Conservation (phyloP, 2,113 vertebrate species). For the Hassar affinis region DNA sequence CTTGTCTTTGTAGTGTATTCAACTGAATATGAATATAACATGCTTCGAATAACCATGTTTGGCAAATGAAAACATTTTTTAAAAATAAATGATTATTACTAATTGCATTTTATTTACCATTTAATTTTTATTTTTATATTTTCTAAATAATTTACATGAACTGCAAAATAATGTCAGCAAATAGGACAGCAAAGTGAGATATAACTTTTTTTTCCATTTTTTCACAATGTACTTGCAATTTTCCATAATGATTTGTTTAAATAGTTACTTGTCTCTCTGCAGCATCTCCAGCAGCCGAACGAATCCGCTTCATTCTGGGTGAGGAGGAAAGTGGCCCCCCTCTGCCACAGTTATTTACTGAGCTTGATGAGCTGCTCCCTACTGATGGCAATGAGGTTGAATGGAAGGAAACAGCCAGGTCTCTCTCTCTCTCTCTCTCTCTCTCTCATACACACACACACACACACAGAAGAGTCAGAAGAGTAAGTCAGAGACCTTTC, state of each 20-base stretch:
- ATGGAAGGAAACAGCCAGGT: conserved; percentile 98
- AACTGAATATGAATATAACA: too few species aligned
- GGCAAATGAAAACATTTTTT: not conserved
- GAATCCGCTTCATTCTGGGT: conserved; percentile 93
- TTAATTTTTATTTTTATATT: not conserved
- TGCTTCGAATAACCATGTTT: not conserved
- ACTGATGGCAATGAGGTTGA: conserved; percentile 96
- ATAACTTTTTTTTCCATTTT: not conserved
- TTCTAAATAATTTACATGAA: not conserved
- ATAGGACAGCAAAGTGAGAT: not conserved
- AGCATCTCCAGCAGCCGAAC: conserved; percentile 93
- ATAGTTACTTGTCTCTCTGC: conserved; percentile 49
- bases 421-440: conserved; percentile 56
- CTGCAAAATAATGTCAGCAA: not conserved
- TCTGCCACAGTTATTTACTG: conserved; percentile 95
- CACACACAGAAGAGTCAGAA: not conserved
- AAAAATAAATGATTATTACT: not conserved
- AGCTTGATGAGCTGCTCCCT: conserved; percentile 91
- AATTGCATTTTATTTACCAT: not conserved
- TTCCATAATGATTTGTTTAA: not conserved
- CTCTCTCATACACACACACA: conserved; percentile 39
- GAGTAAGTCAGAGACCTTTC: too few species aligned
- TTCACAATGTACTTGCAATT: not conserved
- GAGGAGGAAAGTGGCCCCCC: conserved; percentile 93
- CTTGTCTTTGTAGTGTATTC: too few species aligned